Evolutionary conservation across 1,140 invertebrate genomes (phyloP), one percentile per base, ranked within the genome.

Genomic region (Drosophila athabasca): DNA sequence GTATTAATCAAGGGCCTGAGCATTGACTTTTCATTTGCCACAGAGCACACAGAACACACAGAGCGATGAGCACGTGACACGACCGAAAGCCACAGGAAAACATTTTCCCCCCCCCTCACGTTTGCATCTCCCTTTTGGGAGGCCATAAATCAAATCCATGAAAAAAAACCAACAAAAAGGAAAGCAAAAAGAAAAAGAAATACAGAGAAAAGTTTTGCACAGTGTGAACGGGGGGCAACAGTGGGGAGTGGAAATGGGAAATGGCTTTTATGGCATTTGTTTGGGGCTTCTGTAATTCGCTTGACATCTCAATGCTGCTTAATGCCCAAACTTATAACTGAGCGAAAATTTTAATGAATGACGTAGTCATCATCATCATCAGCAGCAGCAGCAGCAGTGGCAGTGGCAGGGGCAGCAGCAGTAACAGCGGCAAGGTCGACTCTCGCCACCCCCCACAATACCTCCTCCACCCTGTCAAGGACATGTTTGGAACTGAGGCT

Each of bases 291-390:
- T 69, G 82, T 87, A 85, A 77, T 77, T 81, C 73, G 81, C 68
- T 72, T 85, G 81, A 85, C 82, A 85, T 75, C 81, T 85, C 81
- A 85, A 85, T 85, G 82, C 81, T 84, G 81, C 79, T 85, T 83
- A 85, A 87, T 85, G 65, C 74, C 83, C 83, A 59, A 88, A 81
- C 78, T 77, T 81, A 81, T 77, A 81, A 88, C 83, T 65, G 76
- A 75, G 66, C 70, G 70, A 82, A 68, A 78, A 88, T 88, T 88
- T 87, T 88, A 87, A 87, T 87, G 82, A 87, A 87, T 88, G 82
- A 88, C 82, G 82, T 87, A 75, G 83, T 78, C 72, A 53, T 65
- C 64, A 55, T 75, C 81, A 84, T 80, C 77, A 74, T 66, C 78
- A 62, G 52, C 39, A 58, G 22, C 60, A 61, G 19, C 31, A 13